Conservation (phyloP, 2,888 invertebrate genomes). For the Ferdinandea cuprea region DNA sequence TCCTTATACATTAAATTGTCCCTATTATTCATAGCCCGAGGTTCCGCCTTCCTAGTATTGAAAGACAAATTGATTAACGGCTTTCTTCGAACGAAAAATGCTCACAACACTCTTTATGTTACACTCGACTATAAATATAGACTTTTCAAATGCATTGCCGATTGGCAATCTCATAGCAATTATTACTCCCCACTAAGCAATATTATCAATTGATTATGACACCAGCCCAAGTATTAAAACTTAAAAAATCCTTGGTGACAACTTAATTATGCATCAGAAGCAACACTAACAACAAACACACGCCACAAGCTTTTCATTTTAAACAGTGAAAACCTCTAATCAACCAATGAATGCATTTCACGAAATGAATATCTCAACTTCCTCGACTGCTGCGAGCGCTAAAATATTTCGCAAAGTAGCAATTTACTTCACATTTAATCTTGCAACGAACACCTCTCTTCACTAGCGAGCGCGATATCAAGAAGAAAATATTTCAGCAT, state of each 20-base stretch:
- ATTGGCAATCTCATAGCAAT: neutral
- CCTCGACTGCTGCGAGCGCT: slow-evolving; percentile 49
- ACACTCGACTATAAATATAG: too few relatives aligned
- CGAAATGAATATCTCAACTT: slow-evolving; percentile 69
- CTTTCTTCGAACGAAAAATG: too few relatives aligned
- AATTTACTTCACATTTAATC: slow-evolving; percentile 70
- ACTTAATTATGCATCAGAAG: slow-evolving; percentile 55
- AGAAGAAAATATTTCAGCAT: slow-evolving; percentile 38
- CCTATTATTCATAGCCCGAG: too few relatives aligned
- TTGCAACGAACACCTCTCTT: slow-evolving; percentile 61
- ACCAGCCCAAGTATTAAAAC: slow-evolving; percentile 28
- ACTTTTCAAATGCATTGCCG: neutral
- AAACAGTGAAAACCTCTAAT: slow-evolving; percentile 51
- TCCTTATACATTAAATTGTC: too few relatives aligned
- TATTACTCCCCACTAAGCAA: neutral
- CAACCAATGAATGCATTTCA: slow-evolving; percentile 61
- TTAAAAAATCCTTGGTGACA: slow-evolving; percentile 62
- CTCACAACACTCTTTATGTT: too few relatives aligned
- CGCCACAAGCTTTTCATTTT: slow-evolving; percentile 38
- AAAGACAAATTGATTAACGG: too few relatives aligned
- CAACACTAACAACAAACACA: slow-evolving; percentile 8
- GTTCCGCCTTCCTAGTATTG: too few relatives aligned
- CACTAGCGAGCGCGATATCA: slow-evolving; percentile 43
- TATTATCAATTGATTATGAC: slow-evolving; percentile 54
- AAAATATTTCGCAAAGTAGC: slow-evolving; percentile 67